These are phyloP conservation scores for Apamea epomidion DNA, from an alignment of 2,888 invertebrate genomes.

Conservation along the genomic window DNA sequence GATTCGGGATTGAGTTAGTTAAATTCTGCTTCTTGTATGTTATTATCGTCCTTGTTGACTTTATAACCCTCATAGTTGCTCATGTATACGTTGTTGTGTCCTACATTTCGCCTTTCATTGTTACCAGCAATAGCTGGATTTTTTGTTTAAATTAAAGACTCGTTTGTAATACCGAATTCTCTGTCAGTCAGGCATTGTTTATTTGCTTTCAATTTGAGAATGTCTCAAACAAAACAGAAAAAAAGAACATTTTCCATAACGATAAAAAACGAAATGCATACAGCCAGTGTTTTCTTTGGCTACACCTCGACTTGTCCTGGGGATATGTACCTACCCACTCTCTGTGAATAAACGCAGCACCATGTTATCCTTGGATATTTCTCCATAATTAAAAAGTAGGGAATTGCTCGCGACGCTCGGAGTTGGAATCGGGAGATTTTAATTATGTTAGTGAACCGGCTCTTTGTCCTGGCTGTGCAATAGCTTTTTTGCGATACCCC, in stretches of 20 bases:
- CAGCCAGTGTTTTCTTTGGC: slow-evolving; percentile 46
- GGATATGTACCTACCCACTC: slow-evolving; percentile 50
- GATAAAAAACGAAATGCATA: slow-evolving; percentile 41
- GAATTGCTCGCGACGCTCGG: slow-evolving; percentile 71
- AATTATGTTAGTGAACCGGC: slow-evolving; percentile 78
- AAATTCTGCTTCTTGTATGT: neutral
- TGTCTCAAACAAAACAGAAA: slow-evolving; percentile 6
- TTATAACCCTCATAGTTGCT: neutral
- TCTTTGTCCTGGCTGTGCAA: slow-evolving; percentile 72
- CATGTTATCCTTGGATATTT: slow-evolving; percentile 70
- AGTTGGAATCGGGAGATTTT: slow-evolving; percentile 76
- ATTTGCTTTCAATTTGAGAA: slow-evolving; percentile 41
- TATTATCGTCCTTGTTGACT: neutral
- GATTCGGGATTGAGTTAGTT: neutral
- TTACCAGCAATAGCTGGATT: neutral
- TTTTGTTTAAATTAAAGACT: neutral
- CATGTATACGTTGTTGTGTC: neutral
- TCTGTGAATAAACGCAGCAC: slow-evolving; percentile 58
- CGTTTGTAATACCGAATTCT: neutral
- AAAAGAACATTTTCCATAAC: slow-evolving; percentile 1
- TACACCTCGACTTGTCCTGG: slow-evolving; percentile 50
- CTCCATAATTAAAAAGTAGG: slow-evolving; percentile 74
- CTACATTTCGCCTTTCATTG: neutral
- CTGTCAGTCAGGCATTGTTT: slow-evolving; percentile 8
- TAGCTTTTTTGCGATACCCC: slow-evolving; percentile 76